Evolutionary conservation across 1,140 invertebrate genomes (phyloP), one percentile per base, ranked within the genome.

Genomic region (Brachionus rubens): DNA sequence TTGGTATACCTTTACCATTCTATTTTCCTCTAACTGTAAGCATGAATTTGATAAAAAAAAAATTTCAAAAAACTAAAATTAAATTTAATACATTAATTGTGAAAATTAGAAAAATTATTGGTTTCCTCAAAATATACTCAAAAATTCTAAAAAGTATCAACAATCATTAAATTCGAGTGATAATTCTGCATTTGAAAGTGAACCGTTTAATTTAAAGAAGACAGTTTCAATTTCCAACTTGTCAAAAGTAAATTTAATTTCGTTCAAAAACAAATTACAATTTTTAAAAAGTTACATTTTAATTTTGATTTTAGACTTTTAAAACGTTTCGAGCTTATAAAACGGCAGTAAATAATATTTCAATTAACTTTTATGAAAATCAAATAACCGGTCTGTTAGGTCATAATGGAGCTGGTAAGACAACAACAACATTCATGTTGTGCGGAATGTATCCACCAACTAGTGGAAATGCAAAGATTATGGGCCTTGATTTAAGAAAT

Each of bases 361-460:
- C 75, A n/a, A 78, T 86, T 16, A 82, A 82, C n/a, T 82, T 87
- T 78, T 86, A 84, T 79, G 83, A 86, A 79, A 81, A 80, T 68
- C 83, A 86, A 78, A 86, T 86, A 3, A 84, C 85, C 5, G 84
- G 80, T 16, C 75, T 86, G 5, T 67, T 86, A n/a, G 86, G 86
- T 43, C 86, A 87, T 79, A 92, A 91, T 81, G 91, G 91, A 24
- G 91, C 91, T 68, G 92, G 92, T 41, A 65, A 75, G 33, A 75
- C 72, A 3, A 75, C 72, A 26, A 54, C 54, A 56, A 75, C 48
- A 9, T 26, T 62, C 79, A 65, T 59, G 46, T 77, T 78, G 77
- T 28, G 77, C 90, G 91, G 91, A 19, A 87, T 92, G 80, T 86
- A 90, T 33, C 86, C 88, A 1, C 89, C 91, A n/a, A 88, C 88